Percentiles rank a stretch among this genome's conserved stretches.
Conservation (phyloP, 1,140 invertebrate genomes). For the Atta texana region DNA sequence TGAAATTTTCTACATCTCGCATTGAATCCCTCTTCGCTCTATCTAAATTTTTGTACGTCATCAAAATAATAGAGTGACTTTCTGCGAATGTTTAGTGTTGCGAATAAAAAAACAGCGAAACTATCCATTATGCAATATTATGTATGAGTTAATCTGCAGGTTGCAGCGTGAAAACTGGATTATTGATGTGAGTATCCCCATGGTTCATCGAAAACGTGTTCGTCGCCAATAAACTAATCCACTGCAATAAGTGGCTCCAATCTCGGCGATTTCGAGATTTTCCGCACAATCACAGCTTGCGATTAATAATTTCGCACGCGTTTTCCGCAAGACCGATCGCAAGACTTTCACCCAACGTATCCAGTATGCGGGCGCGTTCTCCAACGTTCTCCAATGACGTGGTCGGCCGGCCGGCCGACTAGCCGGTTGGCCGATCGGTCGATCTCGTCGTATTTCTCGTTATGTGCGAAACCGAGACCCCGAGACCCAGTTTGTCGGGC, state of each 20-base stretch:
- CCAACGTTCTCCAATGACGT: constrained; percentile 74
- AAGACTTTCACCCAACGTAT: constrained; percentile 71
- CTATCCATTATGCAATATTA: neutral
- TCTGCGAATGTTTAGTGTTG: neutral
- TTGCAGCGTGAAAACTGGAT: neutral
- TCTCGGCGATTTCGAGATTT: constrained; percentile 63
- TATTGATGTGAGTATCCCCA: no score
- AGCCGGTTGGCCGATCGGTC: constrained; percentile 15
- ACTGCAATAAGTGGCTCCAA: constrained; percentile 30
- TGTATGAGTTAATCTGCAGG: neutral
- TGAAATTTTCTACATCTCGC: neutral
- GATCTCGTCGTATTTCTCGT: constrained; percentile 31
- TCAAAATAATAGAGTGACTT: neutral
- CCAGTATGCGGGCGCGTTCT: constrained; percentile 42
- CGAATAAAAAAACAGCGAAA: neutral
- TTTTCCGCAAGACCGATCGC: constrained; percentile 68
- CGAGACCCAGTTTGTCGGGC: constrained; percentile 71
- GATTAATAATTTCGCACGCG: constrained; percentile 48
- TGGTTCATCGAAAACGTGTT: constrained; percentile 24
- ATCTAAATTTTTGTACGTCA: neutral
- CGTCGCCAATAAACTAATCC: constrained; percentile 47
- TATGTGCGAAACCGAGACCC: constrained; percentile 74
- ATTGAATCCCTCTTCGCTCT: neutral
- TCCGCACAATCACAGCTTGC: constrained; percentile 44
- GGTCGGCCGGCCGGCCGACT: constrained; percentile 11